Percentiles rank a stretch among this genome's conserved stretches.
phyloP scores from a whole-genome alignment of 2,888 invertebrate species.

The Thysanoteuthis rhombus region DNA sequence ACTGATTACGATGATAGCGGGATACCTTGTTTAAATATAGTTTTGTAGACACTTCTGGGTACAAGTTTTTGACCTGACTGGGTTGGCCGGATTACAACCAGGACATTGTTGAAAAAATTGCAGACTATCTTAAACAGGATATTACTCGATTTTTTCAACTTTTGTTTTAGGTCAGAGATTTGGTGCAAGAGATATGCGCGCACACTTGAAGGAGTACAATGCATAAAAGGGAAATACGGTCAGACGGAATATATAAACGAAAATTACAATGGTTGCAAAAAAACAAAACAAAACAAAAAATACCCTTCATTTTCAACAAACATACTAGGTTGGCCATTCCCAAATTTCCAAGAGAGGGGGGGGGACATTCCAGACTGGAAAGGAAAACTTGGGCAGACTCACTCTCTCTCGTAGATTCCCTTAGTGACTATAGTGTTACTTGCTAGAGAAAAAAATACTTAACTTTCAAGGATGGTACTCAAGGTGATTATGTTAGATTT shows the following conservation, averaged over 20 bases:
- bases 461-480: too few relatives aligned
- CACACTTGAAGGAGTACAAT: not conserved
- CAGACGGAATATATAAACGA: not conserved
- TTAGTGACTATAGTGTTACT: too few relatives aligned
- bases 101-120: not conserved
- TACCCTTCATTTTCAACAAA: not conserved
- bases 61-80: not conserved
- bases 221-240: not conserved
- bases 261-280: not conserved
- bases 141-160: not conserved
- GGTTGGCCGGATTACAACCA: not conserved
- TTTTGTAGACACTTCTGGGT: not conserved
- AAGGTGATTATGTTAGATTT: too few relatives aligned
- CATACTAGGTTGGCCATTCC: too few relatives aligned
- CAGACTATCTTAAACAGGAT: not conserved
- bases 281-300: too few relatives aligned
- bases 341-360: too few relatives aligned
- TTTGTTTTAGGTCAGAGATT: not conserved
- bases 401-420: too few relatives aligned
- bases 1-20: too few relatives aligned
- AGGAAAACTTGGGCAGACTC: too few relatives aligned
- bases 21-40: not conserved
- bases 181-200: not conserved
- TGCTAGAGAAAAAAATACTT: too few relatives aligned
- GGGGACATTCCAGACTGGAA: too few relatives aligned